phyloP scores from a whole-genome alignment of 2,797 vertebrate species.

The Hypotaenidia philippensis region DNA sequence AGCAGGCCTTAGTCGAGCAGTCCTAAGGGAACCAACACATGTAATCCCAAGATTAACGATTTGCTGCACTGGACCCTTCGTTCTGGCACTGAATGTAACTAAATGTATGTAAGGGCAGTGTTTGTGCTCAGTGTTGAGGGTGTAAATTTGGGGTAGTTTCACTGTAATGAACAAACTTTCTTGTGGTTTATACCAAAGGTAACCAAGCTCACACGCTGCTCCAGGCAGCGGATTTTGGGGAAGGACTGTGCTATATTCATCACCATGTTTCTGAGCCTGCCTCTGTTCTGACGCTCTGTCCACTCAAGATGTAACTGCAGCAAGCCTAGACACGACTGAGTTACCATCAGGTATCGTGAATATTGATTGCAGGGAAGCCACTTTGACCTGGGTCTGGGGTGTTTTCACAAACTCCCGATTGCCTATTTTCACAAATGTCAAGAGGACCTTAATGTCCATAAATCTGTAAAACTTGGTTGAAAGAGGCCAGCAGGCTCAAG shows the following conservation, averaged over 20 bases:
- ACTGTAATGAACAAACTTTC: background rate
- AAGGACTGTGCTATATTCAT: background rate
- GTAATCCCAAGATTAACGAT: background rate
- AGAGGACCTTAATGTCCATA: background rate
- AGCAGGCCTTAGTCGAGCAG: background rate
- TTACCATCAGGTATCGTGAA: background rate
- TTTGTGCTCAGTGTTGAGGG: background rate
- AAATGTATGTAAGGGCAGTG: background rate
- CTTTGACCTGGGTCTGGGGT: background rate
- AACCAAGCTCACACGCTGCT: background rate
- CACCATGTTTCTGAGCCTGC: background rate
- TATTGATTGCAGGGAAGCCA: background rate
- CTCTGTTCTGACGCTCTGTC: background rate
- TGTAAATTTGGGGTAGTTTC: background rate
- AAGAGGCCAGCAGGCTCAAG: background rate
- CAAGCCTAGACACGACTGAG: accelerated
- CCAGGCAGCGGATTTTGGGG: background rate
- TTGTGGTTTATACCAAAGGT: background rate
- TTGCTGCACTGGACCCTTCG: background rate
- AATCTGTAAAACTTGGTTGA: background rate
- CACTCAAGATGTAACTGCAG: background rate
- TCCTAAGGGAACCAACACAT: background rate
- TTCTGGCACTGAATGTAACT: background rate
- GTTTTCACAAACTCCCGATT: background rate
- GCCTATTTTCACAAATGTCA: background rate